phyloP scores from a whole-genome alignment of 2,797 vertebrate genomes.

The Leuciscus waleckii region DNA sequence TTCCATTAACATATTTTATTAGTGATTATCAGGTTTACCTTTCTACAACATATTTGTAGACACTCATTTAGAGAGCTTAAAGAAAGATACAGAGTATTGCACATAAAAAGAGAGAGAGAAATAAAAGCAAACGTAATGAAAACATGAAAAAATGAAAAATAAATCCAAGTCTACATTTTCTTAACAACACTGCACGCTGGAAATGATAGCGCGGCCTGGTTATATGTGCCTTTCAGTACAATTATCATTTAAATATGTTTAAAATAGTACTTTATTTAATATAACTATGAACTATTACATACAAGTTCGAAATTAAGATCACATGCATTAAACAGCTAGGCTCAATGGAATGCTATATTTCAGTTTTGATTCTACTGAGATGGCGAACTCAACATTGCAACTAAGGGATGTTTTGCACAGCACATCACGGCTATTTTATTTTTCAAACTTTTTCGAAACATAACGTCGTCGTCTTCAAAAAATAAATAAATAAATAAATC shows the following conservation, averaged over 20 bases:
- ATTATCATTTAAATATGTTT: slow-evolving; percentile 71
- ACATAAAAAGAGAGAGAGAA: slow-evolving; percentile 78
- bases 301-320: slow-evolving; percentile 80
- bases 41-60: slow-evolving; percentile 79
- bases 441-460: slow-evolving; percentile 39
- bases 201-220: slow-evolving; percentile 61
- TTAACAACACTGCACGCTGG: slow-evolving; percentile 76
- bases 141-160: slow-evolving; percentile 59
- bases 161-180: slow-evolving; percentile 69
- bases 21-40: slow-evolving; percentile 73
- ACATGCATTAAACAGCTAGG: slow-evolving; percentile 93
- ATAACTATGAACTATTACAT: slow-evolving; percentile 81
- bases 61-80: slow-evolving; percentile 73
- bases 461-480: slow-evolving; percentile 55
- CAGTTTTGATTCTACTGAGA: slow-evolving; percentile 63
- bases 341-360: slow-evolving; percentile 74
- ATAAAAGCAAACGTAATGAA: slow-evolving; percentile 68
- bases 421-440: slow-evolving; percentile 59
- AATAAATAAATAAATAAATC: slow-evolving; percentile 46
- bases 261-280: slow-evolving; percentile 70
- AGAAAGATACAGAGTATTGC: slow-evolving; percentile 82
- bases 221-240: slow-evolving; percentile 79
- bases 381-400: slow-evolving; percentile 56
- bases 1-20: slow-evolving; percentile 81
- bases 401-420: slow-evolving; percentile 62